Evolutionary conservation across 2,888 invertebrate genomes (phyloP).

Genomic region (Drosophila neonasuta): DNA sequence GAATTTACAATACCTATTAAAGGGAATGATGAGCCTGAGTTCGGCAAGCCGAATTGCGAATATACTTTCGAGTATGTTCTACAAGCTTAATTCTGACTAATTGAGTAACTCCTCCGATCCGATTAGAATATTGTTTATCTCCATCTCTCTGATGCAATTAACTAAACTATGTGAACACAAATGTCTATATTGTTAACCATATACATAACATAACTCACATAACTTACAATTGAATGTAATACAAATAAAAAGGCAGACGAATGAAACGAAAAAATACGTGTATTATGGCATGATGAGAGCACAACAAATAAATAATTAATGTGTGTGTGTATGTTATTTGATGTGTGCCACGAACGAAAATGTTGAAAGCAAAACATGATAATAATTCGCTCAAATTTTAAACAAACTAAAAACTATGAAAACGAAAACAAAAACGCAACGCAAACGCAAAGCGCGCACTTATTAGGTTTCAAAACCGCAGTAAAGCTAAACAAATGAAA

Average conservation of each 20-base stretch:
- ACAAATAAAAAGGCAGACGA: constrained; percentile 9
- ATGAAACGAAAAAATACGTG: constrained; percentile 12
- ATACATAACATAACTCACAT: constrained; percentile 22
- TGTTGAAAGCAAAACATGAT: constrained; percentile 21
- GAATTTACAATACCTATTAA: background rate
- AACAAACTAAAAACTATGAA: constrained; percentile 7
- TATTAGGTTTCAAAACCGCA: constrained; percentile 69
- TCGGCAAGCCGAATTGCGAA: constrained; percentile 29
- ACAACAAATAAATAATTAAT: constrained; percentile 31
- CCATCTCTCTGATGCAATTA: constrained; percentile 14
- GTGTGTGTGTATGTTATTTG: constrained; percentile 1
- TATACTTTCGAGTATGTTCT: constrained; percentile 5
- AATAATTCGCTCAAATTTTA: constrained; percentile 41
- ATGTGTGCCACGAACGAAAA: constrained; percentile 13
- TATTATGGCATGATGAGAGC: constrained; percentile 25
- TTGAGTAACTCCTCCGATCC: background rate
- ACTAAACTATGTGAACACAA: constrained; percentile 30
- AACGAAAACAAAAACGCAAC: background rate
- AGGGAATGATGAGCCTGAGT: constrained; percentile 11
- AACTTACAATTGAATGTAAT: constrained; percentile 15
- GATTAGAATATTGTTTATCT: background rate
- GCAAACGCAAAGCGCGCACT: constrained; percentile 44
- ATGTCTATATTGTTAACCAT: constrained; percentile 57
- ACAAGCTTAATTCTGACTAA: background rate
- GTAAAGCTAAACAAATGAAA: constrained; percentile 51